Evolutionary conservation across 2,113 vertebrate genomes (phyloP).

Genomic region (Notarius quadriscutis): DNA sequence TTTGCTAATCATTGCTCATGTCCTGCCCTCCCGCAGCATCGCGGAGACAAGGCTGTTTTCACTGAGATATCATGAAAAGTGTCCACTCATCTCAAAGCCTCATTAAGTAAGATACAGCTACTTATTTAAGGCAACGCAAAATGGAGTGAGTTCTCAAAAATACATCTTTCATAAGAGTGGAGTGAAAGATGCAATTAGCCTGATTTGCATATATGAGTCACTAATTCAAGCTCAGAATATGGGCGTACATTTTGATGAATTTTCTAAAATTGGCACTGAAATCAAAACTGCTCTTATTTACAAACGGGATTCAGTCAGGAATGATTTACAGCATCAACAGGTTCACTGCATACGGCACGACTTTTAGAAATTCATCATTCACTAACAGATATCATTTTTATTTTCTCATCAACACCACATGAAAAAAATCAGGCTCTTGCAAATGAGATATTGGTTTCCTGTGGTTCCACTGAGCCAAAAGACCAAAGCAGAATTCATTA

Average conservation of each 20-base stretch:
- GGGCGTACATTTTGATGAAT: conserved; percentile 16
- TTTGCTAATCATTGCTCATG: not conserved
- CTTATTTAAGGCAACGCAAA: conserved; percentile 28
- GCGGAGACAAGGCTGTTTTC: conserved; percentile 19
- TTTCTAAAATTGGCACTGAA: not conserved
- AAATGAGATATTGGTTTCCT: conserved; percentile 28
- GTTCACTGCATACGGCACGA: not conserved
- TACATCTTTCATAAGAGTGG: not conserved
- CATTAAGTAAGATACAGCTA: conserved; percentile 15
- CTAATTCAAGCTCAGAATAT: conserved; percentile 7
- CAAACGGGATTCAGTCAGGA: not conserved
- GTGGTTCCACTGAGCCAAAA: conserved; percentile 15
- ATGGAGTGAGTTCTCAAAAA: conserved; percentile 27
- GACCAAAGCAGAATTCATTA: conserved; percentile 36
- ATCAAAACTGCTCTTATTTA: conserved; percentile 7
- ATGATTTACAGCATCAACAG: not conserved
- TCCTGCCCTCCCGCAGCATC: conserved; percentile 16
- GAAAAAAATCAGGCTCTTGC: not conserved
- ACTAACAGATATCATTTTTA: not conserved
- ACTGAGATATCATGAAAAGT: conserved; percentile 21
- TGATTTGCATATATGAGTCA: conserved; percentile 25
- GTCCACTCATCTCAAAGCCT: conserved; percentile 30
- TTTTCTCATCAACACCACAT: conserved; percentile 19
- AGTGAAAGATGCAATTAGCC: conserved; percentile 34
- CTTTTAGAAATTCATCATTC: not conserved